A percentile compares a stretch with the other conserved stretches of the same genome.
These are phyloP conservation scores for Phainopepla nitens DNA, from an alignment of 2,113 vertebrate genomes.

Conservation along the genomic window DNA sequence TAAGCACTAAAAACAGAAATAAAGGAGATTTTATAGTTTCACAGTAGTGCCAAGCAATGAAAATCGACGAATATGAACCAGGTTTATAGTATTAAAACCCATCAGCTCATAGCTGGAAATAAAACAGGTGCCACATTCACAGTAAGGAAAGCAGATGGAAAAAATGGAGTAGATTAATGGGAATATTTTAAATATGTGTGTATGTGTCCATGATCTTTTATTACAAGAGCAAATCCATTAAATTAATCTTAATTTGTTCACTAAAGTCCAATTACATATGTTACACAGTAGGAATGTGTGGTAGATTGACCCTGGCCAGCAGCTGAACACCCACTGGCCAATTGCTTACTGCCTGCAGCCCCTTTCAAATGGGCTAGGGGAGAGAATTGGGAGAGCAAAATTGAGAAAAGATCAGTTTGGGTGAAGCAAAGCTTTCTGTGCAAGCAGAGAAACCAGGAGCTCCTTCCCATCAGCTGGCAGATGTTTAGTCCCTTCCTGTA, in stretches of 20 bases:
- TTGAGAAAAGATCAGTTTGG: background rate
- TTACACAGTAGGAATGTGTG: background rate
- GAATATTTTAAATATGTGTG: background rate
- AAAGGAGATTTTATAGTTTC: background rate
- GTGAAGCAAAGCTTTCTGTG: background rate
- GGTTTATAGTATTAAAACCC: background rate
- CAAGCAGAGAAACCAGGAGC: background rate
- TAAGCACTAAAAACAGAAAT: slow-evolving; percentile 30
- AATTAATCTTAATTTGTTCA: background rate
- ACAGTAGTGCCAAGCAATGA: background rate
- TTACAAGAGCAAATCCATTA: background rate
- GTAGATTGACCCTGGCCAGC: background rate
- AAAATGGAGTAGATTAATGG: background rate
- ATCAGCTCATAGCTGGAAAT: background rate
- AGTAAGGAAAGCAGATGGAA: background rate
- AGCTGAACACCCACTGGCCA: background rate
- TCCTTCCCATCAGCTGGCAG: background rate
- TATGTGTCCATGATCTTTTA: background rate
- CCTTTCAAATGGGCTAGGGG: too few species aligned
- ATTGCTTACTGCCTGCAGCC: background rate
- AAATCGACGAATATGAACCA: background rate
- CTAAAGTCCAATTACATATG: background rate
- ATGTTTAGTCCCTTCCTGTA: background rate
- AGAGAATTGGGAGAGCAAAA: background rate
- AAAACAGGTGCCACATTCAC: background rate